These are phyloP conservation scores for Augiades crinisus DNA, from an alignment of 2,888 invertebrate genomes.

Conservation along the genomic window DNA sequence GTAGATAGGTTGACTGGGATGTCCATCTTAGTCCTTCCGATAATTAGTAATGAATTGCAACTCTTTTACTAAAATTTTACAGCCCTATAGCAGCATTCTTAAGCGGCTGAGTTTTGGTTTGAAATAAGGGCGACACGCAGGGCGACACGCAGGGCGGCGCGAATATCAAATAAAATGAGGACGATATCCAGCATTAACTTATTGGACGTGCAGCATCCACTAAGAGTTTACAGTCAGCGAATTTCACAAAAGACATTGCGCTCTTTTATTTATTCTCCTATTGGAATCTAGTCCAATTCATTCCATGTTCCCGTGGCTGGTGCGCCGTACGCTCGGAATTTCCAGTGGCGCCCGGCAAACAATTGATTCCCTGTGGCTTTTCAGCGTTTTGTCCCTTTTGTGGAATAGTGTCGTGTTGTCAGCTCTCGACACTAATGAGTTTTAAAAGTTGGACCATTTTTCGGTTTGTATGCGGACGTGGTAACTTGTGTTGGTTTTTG, in stretches of 20 bases:
- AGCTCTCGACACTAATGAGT: too few species aligned
- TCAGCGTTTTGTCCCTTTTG: neutral
- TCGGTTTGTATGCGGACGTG: neutral
- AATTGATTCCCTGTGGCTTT: constrained; percentile 3
- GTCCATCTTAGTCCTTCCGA: too few species aligned
- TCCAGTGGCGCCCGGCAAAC: neutral
- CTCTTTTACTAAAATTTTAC: too few species aligned
- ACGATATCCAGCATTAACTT: too few species aligned
- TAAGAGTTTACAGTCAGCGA: neutral
- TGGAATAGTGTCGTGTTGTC: neutral
- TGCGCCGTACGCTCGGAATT: neutral
- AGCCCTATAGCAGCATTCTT: too few species aligned
- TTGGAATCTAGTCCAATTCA: neutral
- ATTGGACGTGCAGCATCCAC: neutral
- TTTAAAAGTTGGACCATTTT: too few species aligned
- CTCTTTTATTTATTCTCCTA: neutral
- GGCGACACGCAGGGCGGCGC: too few species aligned
- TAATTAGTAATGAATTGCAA: too few species aligned
- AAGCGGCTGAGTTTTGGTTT: too few species aligned
- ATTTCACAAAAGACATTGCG: neutral
- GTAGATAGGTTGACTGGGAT: too few species aligned
- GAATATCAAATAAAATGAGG: too few species aligned
- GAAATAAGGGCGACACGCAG: too few species aligned
- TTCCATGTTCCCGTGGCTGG: neutral
- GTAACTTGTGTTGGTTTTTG: neutral